These are phyloP conservation scores for Ceyx margarethae DNA, from an alignment of 2,113 vertebrate genomes.

Conservation along the genomic window DNA sequence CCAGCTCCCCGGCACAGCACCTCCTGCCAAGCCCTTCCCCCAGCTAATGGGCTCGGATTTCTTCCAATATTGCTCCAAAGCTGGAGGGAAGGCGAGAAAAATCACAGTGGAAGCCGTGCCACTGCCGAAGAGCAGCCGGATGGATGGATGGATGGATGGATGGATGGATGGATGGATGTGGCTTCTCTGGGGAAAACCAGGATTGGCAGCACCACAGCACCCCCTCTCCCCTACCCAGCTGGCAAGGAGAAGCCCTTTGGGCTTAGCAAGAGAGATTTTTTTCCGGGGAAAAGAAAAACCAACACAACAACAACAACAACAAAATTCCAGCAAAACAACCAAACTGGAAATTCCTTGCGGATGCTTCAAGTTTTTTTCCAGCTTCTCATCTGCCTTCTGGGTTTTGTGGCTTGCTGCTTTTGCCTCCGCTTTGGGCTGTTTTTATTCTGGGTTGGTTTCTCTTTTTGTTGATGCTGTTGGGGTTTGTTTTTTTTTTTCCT, in stretches of 20 bases:
- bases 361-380: conserved; percentile 44
- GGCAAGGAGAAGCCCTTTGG: background rate
- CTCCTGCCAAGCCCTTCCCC: background rate
- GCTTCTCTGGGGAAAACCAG: background rate
- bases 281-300: background rate
- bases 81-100: background rate
- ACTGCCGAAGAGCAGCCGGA: background rate
- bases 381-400: background rate
- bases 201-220: background rate
- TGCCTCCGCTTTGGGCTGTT: background rate
- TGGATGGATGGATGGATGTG: background rate
- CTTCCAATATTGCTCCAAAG: background rate
- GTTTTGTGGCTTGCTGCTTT: background rate
- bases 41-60: background rate
- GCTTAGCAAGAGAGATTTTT: background rate
- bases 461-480: too few species aligned
- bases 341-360: background rate
- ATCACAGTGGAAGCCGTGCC: background rate
- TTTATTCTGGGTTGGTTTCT: background rate
- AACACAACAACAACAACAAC: too few species aligned
- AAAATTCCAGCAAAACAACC: background rate
- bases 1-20: background rate
- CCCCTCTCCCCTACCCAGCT: background rate
- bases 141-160: too few species aligned
- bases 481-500: background rate